These are phyloP conservation scores for Sacculina carcini DNA, from an alignment of 2,888 invertebrate genomes.

Conservation along the genomic window DNA sequence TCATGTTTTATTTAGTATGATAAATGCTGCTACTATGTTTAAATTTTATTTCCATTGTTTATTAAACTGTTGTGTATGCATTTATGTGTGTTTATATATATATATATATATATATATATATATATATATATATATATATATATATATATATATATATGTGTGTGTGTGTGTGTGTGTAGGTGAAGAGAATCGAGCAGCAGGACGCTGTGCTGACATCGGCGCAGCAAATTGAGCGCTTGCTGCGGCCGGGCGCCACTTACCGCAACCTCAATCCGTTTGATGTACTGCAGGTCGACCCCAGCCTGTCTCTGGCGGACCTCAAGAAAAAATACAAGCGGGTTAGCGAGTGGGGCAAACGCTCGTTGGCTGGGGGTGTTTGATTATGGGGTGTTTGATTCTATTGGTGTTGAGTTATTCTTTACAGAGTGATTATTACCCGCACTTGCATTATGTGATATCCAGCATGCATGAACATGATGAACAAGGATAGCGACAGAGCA, in stretches of 20 bases:
- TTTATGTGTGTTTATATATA: slow-evolving; percentile 6
- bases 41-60: too few species aligned
- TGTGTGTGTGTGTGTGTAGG: slow-evolving; percentile 29
- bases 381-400: too few species aligned
- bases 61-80: background rate
- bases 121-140: slow-evolving; percentile 4
- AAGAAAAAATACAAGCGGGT: slow-evolving; percentile 83
- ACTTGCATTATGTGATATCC: too few species aligned
- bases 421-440: too few species aligned
- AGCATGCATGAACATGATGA: too few species aligned
- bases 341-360: too few species aligned
- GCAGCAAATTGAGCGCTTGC: slow-evolving; percentile 85
- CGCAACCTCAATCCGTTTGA: slow-evolving; percentile 94
- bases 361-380: too few species aligned
- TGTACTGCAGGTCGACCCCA: slow-evolving; percentile 73
- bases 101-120: slow-evolving; percentile 7
- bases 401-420: too few species aligned
- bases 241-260: slow-evolving; percentile 90
- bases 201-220: slow-evolving; percentile 87
- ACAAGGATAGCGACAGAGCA: too few species aligned
- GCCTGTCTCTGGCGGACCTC: slow-evolving; percentile 61
- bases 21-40: too few species aligned
- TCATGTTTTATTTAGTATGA: background rate
- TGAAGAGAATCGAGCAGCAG: slow-evolving; percentile 92
- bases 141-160: background rate